Evolutionary conservation across 2,797 vertebrate genomes (phyloP).

Genomic region (Heliangelus exortis): DNA sequence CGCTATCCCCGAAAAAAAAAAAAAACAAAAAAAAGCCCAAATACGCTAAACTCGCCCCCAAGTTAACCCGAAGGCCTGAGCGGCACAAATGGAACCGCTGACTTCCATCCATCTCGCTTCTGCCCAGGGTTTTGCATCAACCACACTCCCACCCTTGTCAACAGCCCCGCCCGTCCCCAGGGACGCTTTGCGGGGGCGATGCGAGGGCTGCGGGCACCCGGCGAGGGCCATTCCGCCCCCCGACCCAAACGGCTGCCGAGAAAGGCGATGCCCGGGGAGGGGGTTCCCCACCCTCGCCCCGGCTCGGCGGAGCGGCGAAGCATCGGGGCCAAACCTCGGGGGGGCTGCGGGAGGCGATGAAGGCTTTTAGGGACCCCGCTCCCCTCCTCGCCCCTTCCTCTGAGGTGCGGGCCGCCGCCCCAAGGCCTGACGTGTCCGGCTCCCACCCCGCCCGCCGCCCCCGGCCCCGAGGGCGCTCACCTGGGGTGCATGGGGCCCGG

Average conservation of each 20-base stretch:
- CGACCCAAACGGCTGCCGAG: neutral
- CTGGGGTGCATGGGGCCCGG: conserved; percentile 58
- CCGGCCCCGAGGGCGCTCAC: conserved; percentile 43
- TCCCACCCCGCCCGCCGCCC: neutral
- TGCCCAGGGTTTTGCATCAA: neutral
- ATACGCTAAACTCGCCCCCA: fast-evolving
- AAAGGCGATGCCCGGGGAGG: neutral
- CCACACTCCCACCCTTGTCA: neutral
- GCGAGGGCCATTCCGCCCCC: too few species aligned
- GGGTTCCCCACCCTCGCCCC: neutral
- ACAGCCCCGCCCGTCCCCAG: neutral
- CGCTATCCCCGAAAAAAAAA: neutral
- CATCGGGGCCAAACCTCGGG: neutral
- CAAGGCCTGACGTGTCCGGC: neutral
- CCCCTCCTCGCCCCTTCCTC: neutral
- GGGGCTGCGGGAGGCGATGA: neutral
- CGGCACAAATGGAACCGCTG: fast-evolving
- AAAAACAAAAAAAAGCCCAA: neutral
- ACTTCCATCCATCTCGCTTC: neutral
- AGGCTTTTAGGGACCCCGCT: neutral
- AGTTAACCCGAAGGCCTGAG: neutral
- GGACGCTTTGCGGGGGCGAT: neutral
- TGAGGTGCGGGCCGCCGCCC: neutral
- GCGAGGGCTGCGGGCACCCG: neutral
- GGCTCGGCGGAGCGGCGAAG: neutral